Evolutionary conservation across 2,888 invertebrate genomes (phyloP).

Genomic region (Reticulitermes lucifugus): DNA sequence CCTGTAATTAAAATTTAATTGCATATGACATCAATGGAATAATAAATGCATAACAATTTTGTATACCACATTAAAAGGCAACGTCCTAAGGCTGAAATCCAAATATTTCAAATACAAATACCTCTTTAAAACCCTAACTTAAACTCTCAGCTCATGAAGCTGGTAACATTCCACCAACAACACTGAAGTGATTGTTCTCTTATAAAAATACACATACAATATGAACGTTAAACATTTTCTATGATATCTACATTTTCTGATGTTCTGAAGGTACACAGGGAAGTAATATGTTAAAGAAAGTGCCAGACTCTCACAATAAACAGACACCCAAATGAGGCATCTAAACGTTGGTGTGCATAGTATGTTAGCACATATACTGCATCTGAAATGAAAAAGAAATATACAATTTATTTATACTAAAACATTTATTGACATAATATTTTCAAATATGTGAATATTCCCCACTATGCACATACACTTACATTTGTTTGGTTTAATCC

Average conservation of each 20-base stretch:
- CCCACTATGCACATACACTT: too few species aligned
- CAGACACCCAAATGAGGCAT: background rate
- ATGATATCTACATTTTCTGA: background rate
- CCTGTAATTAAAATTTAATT: too few species aligned
- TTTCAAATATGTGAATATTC: too few species aligned
- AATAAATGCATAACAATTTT: background rate
- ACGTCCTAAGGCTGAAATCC: background rate
- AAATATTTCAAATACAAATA: background rate
- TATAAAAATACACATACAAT: background rate
- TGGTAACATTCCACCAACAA: background rate
- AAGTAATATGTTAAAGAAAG: background rate
- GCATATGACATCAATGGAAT: too few species aligned
- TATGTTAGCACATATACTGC: background rate
- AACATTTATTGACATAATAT: too few species aligned
- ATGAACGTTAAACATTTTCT: background rate
- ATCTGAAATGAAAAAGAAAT: background rate
- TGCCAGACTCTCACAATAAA: background rate
- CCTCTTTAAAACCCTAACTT: background rate
- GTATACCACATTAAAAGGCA: background rate
- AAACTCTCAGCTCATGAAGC: background rate
- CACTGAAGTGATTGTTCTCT: background rate
- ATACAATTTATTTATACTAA: too few species aligned
- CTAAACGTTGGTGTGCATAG: background rate
- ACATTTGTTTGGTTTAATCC: too few species aligned
- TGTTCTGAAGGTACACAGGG: background rate